Evolutionary conservation across 2,113 vertebrate species (phyloP).

Genomic region (Rhodinocichla rosea): DNA sequence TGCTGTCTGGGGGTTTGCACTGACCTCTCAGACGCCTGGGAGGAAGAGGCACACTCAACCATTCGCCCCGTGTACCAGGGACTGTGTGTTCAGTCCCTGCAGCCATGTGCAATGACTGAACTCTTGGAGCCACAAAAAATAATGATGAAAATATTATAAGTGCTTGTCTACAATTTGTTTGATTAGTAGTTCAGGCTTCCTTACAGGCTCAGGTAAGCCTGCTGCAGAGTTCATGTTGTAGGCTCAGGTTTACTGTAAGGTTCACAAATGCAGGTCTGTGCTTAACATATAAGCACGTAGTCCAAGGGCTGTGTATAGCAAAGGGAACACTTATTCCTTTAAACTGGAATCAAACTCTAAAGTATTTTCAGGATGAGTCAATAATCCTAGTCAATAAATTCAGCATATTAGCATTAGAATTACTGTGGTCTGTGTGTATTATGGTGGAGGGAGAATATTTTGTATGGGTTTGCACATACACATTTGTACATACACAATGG

Average conservation of each 20-base stretch:
- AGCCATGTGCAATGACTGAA: neutral
- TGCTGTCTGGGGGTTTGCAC: neutral
- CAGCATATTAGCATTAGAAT: neutral
- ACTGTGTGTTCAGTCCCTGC: neutral
- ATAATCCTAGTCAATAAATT: neutral
- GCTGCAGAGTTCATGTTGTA: neutral
- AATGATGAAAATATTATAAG: neutral
- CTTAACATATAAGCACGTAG: neutral
- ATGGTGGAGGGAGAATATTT: neutral
- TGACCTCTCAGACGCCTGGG: rapidly evolving
- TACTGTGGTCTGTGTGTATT: neutral
- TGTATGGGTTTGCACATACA: neutral
- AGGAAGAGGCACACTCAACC: neutral
- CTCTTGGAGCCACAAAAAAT: neutral
- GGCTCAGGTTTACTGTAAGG: neutral
- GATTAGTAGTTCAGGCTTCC: neutral
- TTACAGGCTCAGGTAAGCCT: neutral
- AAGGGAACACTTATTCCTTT: neutral
- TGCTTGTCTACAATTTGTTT: neutral
- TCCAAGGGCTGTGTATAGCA: neutral
- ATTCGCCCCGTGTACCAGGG: rapidly evolving
- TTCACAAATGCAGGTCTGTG: neutral
- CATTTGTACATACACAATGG: neutral
- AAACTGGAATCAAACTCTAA: neutral
- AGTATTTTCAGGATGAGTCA: neutral